Percentiles rank a stretch among this genome's conserved stretches.
Evolutionary conservation across 1,140 invertebrate species (phyloP).

Genomic region (Neodiprion pinetum): DNA sequence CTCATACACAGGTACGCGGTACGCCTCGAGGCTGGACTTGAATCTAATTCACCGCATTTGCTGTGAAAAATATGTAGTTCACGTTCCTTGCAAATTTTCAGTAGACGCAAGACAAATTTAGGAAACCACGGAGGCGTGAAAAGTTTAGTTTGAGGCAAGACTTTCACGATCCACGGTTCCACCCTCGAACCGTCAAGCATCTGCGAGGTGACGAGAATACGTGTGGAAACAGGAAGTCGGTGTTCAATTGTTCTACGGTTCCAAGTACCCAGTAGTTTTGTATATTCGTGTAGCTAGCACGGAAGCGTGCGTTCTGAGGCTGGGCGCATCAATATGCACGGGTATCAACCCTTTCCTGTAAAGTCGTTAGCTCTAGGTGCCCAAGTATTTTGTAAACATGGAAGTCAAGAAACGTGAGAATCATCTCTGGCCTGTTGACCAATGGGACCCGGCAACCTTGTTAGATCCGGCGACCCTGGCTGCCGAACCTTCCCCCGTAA

Average conservation of each 20-base stretch:
- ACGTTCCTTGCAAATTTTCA: neutral
- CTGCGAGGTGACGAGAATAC: neutral
- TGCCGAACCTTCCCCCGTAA: neutral
- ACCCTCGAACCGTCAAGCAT: neutral
- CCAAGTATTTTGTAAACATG: neutral
- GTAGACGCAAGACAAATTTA: neutral
- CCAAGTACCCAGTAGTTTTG: neutral
- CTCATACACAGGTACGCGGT: neutral
- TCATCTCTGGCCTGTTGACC: neutral
- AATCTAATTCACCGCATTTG: neutral
- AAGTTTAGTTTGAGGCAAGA: neutral
- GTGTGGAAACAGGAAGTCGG: neutral
- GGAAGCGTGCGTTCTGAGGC: neutral
- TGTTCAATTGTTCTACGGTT: neutral
- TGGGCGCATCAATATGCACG: neutral
- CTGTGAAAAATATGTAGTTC: neutral
- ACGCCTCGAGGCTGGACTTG: neutral
- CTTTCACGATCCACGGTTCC: neutral
- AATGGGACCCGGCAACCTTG: neutral
- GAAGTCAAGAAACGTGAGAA: neutral
- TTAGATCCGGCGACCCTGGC: slow-evolving; percentile 1
- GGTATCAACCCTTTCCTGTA: neutral
- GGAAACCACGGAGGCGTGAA: neutral
- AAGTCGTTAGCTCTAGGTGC: neutral
- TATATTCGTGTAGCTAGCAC: neutral